Conservation (phyloP, 2,797 vertebrate species). For the Microcaecilia unicolor region DNA sequence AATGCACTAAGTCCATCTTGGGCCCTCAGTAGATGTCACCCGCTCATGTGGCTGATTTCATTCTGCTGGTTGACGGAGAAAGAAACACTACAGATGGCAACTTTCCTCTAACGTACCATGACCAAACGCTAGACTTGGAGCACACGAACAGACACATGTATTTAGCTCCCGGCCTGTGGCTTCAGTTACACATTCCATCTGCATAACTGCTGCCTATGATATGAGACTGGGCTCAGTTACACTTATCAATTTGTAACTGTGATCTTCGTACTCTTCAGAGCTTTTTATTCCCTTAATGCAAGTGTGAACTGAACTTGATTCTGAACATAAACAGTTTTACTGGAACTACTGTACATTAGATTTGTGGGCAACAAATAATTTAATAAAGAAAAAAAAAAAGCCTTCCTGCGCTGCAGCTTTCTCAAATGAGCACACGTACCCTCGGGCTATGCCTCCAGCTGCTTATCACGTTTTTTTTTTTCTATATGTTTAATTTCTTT, state of each 20-base stretch:
- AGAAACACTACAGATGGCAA: too few relatives aligned
- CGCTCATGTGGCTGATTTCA: too few relatives aligned
- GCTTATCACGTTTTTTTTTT: constrained; percentile 41
- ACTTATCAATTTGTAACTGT: constrained; percentile 46
- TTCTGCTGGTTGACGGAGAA: too few relatives aligned
- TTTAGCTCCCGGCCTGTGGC: constrained; percentile 32
- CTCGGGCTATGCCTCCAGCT: constrained; percentile 32
- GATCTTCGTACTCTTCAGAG: constrained; percentile 47
- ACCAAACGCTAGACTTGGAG: too few relatives aligned
- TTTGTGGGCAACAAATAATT: constrained; percentile 26
- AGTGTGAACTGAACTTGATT: constrained; percentile 46
- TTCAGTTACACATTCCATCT: constrained; percentile 35
- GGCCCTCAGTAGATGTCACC: too few relatives aligned
- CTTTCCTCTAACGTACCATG: too few relatives aligned
- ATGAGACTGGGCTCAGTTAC: constrained; percentile 34
- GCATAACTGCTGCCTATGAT: constrained; percentile 31
- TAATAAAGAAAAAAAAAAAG: constrained; percentile 39
- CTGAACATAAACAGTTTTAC: constrained; percentile 45
- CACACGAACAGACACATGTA: too few relatives aligned
- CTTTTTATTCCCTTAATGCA: constrained; percentile 34
- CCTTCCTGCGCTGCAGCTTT: constrained; percentile 35
- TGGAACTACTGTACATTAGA: constrained; percentile 38
- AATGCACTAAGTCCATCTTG: too few relatives aligned
- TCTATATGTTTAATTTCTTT: constrained; percentile 46
- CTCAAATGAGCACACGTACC: constrained; percentile 46